phyloP scores from a whole-genome alignment of 2,113 vertebrate genomes.

The Poicephalus meyeri region DNA sequence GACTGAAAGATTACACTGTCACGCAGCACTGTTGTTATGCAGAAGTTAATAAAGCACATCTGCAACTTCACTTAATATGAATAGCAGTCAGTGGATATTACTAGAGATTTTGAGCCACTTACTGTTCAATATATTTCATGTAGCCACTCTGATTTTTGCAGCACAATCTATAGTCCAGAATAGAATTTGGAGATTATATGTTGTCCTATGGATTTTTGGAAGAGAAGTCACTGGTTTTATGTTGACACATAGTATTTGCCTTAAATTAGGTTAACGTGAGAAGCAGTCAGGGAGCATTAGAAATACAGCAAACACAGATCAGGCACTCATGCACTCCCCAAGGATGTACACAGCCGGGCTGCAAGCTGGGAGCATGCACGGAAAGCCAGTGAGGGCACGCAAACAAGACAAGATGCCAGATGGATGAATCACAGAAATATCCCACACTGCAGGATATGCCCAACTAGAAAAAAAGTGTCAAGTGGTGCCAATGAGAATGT shows the following conservation, averaged over 20 bases:
- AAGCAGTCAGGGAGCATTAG: not conserved
- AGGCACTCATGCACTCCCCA: not conserved
- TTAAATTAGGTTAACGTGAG: not conserved
- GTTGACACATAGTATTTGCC: not conserved
- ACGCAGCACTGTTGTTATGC: not conserved
- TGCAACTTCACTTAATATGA: not conserved
- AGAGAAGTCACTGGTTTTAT: not conserved
- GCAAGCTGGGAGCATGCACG: not conserved
- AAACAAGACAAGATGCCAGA: not conserved
- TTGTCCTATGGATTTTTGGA: not conserved
- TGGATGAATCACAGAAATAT: not conserved
- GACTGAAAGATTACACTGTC: not conserved
- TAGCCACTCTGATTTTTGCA: conserved; percentile 3
- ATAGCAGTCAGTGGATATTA: not conserved
- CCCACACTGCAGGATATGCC: not conserved
- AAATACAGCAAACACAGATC: not conserved
- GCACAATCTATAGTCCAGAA: not conserved
- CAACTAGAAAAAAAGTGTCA: not conserved
- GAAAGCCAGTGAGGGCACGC: not conserved
- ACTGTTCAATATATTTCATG: conserved; percentile 12
- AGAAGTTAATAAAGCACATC: not conserved
- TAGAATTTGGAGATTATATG: conserved; percentile 24
- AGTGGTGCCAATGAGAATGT: not conserved
- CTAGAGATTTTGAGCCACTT: conserved; percentile 38
- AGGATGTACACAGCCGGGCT: not conserved